Conservation (phyloP, 2,888 invertebrate species). For the Fabriciana adippe region DNA sequence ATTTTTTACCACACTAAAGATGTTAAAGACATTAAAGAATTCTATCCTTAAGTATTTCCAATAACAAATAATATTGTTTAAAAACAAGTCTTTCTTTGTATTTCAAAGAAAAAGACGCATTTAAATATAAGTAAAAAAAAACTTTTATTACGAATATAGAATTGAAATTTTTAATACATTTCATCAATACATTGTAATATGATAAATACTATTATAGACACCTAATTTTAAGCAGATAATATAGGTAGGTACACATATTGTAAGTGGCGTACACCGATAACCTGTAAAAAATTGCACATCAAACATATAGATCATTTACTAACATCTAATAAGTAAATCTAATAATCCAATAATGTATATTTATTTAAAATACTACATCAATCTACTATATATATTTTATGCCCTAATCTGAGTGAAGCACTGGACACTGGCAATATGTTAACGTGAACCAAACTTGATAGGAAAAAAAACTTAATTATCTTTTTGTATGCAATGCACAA, state of each 20-base stretch:
- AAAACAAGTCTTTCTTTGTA: too few relatives aligned
- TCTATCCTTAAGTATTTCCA: too few relatives aligned
- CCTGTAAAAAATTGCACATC: background rate
- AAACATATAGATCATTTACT: background rate
- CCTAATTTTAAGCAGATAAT: background rate
- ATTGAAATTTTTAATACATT: background rate
- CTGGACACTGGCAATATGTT: too few relatives aligned
- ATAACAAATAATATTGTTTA: too few relatives aligned
- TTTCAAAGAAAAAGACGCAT: too few relatives aligned
- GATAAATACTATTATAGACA: background rate
- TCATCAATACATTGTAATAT: conserved; percentile 3
- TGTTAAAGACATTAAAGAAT: background rate
- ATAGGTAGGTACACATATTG: background rate
- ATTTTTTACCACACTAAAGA: background rate
- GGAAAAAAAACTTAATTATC: too few relatives aligned
- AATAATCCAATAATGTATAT: conserved; percentile 3
- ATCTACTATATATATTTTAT: conserved; percentile 12
- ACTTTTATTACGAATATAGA: background rate
- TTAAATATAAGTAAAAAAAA: too few relatives aligned
- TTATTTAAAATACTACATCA: conserved; percentile 2
- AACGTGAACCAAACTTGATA: too few relatives aligned
- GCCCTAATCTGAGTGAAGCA: conserved; percentile 3
- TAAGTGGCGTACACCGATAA: background rate
- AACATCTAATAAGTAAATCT: background rate
- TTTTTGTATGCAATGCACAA: too few relatives aligned